phyloP scores from a whole-genome alignment of 2,888 invertebrate species.

The Deilephila porcellus region DNA sequence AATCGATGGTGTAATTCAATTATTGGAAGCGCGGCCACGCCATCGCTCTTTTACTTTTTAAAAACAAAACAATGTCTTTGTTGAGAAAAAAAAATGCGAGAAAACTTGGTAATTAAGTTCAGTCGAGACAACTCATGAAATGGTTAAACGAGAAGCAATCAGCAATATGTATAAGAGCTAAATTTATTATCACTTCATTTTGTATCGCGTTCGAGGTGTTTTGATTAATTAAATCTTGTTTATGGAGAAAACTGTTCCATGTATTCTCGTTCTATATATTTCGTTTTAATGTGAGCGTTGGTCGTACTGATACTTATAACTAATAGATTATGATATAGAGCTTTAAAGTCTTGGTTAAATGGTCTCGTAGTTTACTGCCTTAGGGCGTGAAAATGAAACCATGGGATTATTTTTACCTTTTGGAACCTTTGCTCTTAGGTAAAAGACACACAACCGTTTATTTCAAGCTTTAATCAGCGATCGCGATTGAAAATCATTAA shows the following conservation, averaged over 20 bases:
- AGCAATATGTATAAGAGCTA: constrained; percentile 38
- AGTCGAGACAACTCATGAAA: constrained; percentile 38
- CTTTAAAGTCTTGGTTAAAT: too few species aligned
- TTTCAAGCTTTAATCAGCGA: too few species aligned
- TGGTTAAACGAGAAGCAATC: constrained; percentile 66
- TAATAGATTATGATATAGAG: too few species aligned
- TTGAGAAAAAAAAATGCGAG: constrained; percentile 55
- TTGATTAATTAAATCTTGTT: not conserved
- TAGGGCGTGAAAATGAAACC: too few species aligned
- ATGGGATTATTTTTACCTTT: too few species aligned
- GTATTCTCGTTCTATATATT: too few species aligned
- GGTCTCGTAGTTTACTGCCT: too few species aligned
- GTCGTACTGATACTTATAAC: too few species aligned
- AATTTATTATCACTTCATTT: constrained; percentile 3
- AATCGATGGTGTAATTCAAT: constrained; percentile 84
- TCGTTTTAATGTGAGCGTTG: too few species aligned
- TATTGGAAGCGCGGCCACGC: constrained; percentile 73
- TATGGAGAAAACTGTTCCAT: not conserved
- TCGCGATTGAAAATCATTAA: too few species aligned
- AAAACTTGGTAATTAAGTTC: constrained; percentile 46
- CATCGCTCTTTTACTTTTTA: constrained; percentile 61
- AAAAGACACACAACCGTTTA: too few species aligned
- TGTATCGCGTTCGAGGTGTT: not conserved
- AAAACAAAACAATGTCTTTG: constrained; percentile 70
- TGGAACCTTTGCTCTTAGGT: too few species aligned